Conservation (phyloP, 2,888 invertebrate genomes). For the Zootermopsis nevadensis region DNA sequence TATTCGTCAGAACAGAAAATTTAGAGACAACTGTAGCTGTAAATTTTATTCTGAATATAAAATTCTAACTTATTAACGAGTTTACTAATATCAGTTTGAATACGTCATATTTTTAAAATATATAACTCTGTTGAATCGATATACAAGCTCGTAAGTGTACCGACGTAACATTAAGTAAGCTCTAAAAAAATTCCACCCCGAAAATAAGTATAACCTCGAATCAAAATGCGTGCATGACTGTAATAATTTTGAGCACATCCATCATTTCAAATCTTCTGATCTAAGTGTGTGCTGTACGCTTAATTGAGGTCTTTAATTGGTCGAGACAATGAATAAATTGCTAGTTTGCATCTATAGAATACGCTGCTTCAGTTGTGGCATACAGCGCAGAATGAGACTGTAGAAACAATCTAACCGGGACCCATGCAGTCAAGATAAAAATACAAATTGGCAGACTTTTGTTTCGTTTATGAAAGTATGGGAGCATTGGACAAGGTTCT, state of each 20-base stretch:
- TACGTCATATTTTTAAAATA: slow-evolving; percentile 11
- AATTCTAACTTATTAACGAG: slow-evolving; percentile 22
- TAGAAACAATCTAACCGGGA: background rate
- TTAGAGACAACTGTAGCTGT: background rate
- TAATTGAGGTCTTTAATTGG: background rate
- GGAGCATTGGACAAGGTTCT: too few species aligned
- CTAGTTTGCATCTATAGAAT: background rate
- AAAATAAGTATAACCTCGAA: too few species aligned
- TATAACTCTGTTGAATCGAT: background rate
- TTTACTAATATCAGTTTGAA: background rate
- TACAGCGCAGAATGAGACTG: background rate
- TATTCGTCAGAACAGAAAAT: background rate
- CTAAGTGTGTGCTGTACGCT: background rate
- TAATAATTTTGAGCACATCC: background rate
- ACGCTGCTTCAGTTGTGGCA: background rate
- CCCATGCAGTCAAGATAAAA: background rate
- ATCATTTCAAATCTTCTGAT: background rate
- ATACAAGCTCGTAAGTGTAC: background rate
- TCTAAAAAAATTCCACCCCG: background rate
- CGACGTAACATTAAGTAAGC: background rate
- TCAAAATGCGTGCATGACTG: background rate
- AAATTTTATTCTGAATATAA: slow-evolving; percentile 18
- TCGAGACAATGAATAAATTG: background rate
- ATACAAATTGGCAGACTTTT: background rate
- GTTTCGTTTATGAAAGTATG: background rate